Conservation (phyloP, 2,797 vertebrate genomes). For the Rhinophrynus dorsalis region DNA sequence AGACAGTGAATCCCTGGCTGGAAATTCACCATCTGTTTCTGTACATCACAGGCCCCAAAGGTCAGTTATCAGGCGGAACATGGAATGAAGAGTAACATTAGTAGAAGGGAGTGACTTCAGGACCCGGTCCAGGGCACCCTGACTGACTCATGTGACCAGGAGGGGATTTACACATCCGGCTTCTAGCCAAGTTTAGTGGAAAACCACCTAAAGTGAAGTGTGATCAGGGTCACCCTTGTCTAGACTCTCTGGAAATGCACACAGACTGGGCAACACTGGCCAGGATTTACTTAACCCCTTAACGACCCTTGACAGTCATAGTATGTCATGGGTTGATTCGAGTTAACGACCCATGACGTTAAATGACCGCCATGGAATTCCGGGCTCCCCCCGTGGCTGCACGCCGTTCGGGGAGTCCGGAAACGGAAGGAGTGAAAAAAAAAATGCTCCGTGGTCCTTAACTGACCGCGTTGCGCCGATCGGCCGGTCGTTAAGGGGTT, state of each 20-base stretch:
- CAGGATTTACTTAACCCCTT: too few relatives aligned
- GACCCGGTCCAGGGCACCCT: neutral
- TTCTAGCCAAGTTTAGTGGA: conserved; percentile 46
- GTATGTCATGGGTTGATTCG: too few relatives aligned
- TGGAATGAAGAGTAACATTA: neutral
- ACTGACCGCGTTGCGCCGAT: too few relatives aligned
- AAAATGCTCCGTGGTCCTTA: too few relatives aligned
- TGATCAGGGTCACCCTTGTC: conserved; percentile 94
- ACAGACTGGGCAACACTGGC: too few relatives aligned
- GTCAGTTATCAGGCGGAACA: conserved; percentile 23
- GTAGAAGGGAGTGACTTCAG: conserved; percentile 10
- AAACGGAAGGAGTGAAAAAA: too few relatives aligned
- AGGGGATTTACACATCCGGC: conserved; percentile 73
- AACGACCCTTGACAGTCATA: too few relatives aligned
- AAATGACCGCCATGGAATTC: too few relatives aligned
- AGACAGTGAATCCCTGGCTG: conserved; percentile 86
- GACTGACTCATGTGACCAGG: conserved; percentile 84
- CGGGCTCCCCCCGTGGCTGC: too few relatives aligned
- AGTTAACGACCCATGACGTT: too few relatives aligned
- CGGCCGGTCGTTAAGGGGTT: too few relatives aligned
- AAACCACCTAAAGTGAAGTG: conserved; percentile 97
- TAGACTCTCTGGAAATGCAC: neutral
- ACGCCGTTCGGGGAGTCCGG: too few relatives aligned
- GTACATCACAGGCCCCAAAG: conserved; percentile 18
- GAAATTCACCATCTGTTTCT: conserved; percentile 57